Evolutionary conservation across 2,797 vertebrate genomes (phyloP), one percentile per base, ranked within the genome.

Genomic region (Paramormyrops hopkinsi): DNA sequence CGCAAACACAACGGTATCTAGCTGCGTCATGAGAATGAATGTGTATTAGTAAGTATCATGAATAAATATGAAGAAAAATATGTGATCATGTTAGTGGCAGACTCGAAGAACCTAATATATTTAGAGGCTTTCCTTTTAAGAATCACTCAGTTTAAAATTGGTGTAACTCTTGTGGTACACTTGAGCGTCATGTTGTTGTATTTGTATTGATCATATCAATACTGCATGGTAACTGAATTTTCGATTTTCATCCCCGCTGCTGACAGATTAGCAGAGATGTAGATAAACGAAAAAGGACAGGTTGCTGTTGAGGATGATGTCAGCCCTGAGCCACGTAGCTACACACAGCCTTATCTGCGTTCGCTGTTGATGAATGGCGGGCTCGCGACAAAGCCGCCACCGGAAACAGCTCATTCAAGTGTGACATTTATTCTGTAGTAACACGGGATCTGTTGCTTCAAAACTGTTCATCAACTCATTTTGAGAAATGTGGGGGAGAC

Each of bases 361-460:
- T 82, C 14, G 11, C 50, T 8, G 22, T 1, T 65, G 59, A 88
- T 93, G 94, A 96, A 92, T 92, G 92, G 92, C 88, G 93, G 91
- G 91, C 90, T 50, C 86, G 92, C 93, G 93, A 95, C 93, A 93
- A 95, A 95, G 96, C 95, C 94, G 94, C 92, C 90, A 93, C 94
- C 94, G 94, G 94, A 95, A 96, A 98, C 96, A 96, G 96, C 92
- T 95, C 96, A 97, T 95, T 95, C 97, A 97, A 95, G 95, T 97
- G 96, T 99, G 98, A 99, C 99, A 99, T 99, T 98, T 98, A 98
- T 98, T 99, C 98, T 98, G 97, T 98, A 98, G 97, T 97, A 98
- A 97, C 97, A 98, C 94, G 93, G 94, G 93, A 95, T 98, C 97
- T 96, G 95, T 97, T 98, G 96, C 95, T 95, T 96, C 95, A 95